Base-by-base conservation (phyloP, 2,797 vertebrate genomes). In the Threskiornis aethiopicus region DNA sequence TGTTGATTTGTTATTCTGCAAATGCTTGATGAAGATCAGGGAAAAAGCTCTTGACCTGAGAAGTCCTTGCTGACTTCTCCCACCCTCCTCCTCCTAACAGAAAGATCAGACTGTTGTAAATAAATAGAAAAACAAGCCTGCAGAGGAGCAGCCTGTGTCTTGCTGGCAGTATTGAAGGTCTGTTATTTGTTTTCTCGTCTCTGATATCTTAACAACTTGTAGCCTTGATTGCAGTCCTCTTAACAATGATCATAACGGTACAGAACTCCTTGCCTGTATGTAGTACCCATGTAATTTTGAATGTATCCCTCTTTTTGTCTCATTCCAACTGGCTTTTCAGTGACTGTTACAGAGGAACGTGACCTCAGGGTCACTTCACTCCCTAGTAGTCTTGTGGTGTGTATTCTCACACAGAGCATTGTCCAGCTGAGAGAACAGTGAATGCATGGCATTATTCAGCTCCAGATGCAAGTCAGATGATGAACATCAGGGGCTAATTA, bases 241-340 rank as follows among this genome's bases (percentile, higher is more conserved):
- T 79, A 33, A 18, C 26, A 14, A 46, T 41, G 19, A 39, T n/a
- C 26, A 10, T 0, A 54, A 39, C 0, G 4, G 22, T 14, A 66
- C 46, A 70, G 62, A 82, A 33, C 5, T 57, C 31, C 44, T 77
- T 69, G 31, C 22, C 19, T 70, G 13, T 11, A n/a, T 59, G 24
- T 5, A 70, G 24, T 31, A n/a, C 5, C 1, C 2, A 2, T 20
- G 35, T 37, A 26, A 83, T 54, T 87, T 46, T 73, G 37, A 29
- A 39, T 13, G 4, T 8, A 55, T 21, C n/a, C 8, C 11, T 59
- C 28, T 66, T 57, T 44, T 66, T 65, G 12, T 33, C 41, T 89
- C 28, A 12, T 35, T 66, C 31, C 22, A 11, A 26, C 7, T 37
- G 18, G 29, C 21, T 22, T 87, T 75, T 66, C 70, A 11, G 6